Evolutionary conservation across 2,113 vertebrate genomes (phyloP), one percentile per base, ranked within the genome.

Genomic region (Coreoperca whiteheadi): DNA sequence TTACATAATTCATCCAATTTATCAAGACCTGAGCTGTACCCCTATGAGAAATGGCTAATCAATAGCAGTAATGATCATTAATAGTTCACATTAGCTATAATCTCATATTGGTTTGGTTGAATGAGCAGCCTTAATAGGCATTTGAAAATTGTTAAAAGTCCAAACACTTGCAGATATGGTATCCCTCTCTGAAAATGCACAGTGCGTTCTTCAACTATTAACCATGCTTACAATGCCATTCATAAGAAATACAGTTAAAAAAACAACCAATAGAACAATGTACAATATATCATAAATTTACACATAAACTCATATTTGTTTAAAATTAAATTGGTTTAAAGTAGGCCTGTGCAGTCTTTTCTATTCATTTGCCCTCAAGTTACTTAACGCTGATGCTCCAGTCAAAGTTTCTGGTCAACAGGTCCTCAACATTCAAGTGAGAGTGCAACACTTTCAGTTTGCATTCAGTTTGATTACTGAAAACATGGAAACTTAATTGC

Each of bases 51-150:
- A 93, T 91, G 82, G 16, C 39, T 84, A 90, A 93, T 95, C 91
- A 91, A 92, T 94, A 92, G 67, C 78, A 79, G 70, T 90, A 92
- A 90, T 92, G 69, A 90, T 89, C 88, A 90, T 91, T 91, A 91
- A 92, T 90, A 87, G 76, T 74, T 84, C 65, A n/a, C 79, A 92
- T 90, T 85, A 89, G 74, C 74, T 89, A 79, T 77, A 81, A 86
- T 89, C 71, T 89, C 53, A 87, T 82, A 83, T 48, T 68, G 43
- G 30, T 87, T 83, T 87, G 91, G 84, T 74, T 93, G 87, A 90
- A 51, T 82, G 81, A 84, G 83, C 89, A 74, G 59, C 51, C n/a
- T 75, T 84, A 93, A 84, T 80, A 54, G 46, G 65, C 77, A 66
- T 77, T 77, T 50, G 63, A 73, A 89, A 87, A 78, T 86, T 74